Base-by-base conservation (phyloP, 2,888 invertebrate genomes). In the Dasysyrphus tricinctus region DNA sequence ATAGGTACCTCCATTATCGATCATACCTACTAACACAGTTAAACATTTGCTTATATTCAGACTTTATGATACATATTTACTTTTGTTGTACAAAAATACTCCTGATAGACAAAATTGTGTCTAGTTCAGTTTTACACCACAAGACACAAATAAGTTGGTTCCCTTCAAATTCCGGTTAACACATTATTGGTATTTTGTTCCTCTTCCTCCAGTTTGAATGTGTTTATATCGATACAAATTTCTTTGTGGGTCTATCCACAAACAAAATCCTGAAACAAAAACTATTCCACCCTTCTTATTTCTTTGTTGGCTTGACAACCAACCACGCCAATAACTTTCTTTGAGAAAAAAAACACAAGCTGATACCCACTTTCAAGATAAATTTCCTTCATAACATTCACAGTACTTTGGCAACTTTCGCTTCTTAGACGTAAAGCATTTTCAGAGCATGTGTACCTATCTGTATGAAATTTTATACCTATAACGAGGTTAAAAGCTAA, bases 371-470 rank as follows among this genome's bases (percentile, higher is more conserved):
- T 56, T 16, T 11, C 24, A 11, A 32, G 37, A 37, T 11, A 61
- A 12, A 29, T 42, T 63, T 14, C 5, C 24, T 63, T 14, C 5
- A 5, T 16, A 29, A n/a, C 9, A 63, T 29, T 42, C 8, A 19
- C 1, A 14, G 5, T 44, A 44, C 19, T 32, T 34, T 14, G n/a
- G 5, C 34, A 6, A 19, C 39, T 42, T 42, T 42, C 29, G 29
- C 39, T 63, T 44, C 42, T 16, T n/a, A 12, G 7, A 14, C n/a
- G 5, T 32, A 0, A 65, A 65, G 34, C 5, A 16, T 12, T 47
- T 12, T 34, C 16, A 47, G 29, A 63, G 19, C n/a, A 67, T 51
- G 24, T 54, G 51, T n/a, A 54, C 51, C 51, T 37, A 54, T 69
- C 51, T 37, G 49, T 69, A 37, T 51, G 14, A 42, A 9, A 12